Base-by-base conservation (phyloP, 2,797 vertebrate genomes). In the Schizothorax lantsangensis region DNA sequence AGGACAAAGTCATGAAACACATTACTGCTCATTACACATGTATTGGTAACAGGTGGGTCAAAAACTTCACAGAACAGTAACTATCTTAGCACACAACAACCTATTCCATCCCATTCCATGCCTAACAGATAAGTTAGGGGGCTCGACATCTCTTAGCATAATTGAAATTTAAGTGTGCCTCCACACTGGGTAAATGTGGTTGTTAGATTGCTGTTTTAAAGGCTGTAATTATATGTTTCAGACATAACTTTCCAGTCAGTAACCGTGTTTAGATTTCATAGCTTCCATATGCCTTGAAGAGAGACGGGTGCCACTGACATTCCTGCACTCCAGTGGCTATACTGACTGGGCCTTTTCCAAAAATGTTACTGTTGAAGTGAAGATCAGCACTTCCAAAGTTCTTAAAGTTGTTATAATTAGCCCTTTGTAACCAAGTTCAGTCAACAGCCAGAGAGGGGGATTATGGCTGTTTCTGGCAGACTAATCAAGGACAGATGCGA, bases 401-500 rank as follows among this genome's bases (percentile, higher is more conserved):
- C 89, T 57, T 78, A 89, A 73, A 91, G 91, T 89, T 88, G 75
- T 89, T 90, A 84, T 89, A 92, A 90, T 92, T 86, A 90, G 84
- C 84, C 40, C 86, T 84, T 79, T 49, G 52, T 86, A 86, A 57
- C 74, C 45, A 79, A 86, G 88, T 72, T 84, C 43, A 40, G 82
- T 86, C 74, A 84, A 71, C 82, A 87, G 86, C 85, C 74, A 72
- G 19, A 36, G 81, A 88, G 57, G 30, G 66, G 89, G 47, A 90
- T 91, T 88, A 90, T 79, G 85, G 81, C 86, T 91, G 81, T 87
- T 92, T 92, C 86, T 90, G 84, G 73, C 88, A 43, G 3, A 59
- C 80, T 91, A 93, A 95, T 94, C 85, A 90, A 89, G 91, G 88
- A 87, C 93, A 94, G 92, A 94, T 94, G 91, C 91, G 88, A 57